Base-by-base conservation (phyloP, 37 sponge, comb jelly and placozoan species). In the Mnemiopsis leidyi region DNA sequence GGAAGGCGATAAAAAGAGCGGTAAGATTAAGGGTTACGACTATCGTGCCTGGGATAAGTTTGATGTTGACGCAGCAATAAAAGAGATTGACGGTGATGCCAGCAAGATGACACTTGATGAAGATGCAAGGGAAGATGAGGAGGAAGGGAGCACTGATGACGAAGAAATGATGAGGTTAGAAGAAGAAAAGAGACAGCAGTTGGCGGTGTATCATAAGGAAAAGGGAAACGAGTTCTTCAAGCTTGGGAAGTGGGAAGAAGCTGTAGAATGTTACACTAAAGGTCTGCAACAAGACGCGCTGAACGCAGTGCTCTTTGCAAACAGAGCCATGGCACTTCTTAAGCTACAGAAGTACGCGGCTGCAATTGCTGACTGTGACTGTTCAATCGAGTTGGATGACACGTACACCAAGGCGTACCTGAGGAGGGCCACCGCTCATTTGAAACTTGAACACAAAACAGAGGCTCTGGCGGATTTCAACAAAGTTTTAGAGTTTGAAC, bases 251-350 rank as follows among this genome's bases (percentile, higher is more conserved):
- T 95, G 93, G 85, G 96, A 96, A 73, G 95, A 94, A 0, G 99
- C 99, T 2, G 94, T 96, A 0, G 96, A 97, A 95, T 92, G 96
- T 76, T 98, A 98, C 93, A 94, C 95, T 0, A 76, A 33, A 35
- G 96, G 95, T 30, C 88, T 97, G 69, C 93, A 94, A 69, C 92
- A 95, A 82, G 97, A 97, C 93, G 96, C 97, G 24, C 36, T 28
- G 31, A 95, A 36, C 93, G 95, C 95, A 31, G 93, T 95, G 26
- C 76, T 97, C 36, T 95, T 94, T 28, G 96, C 97, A 23, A 98
- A 98, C 95, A 94, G 97, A 82, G 99, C 99, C 48, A 96, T 98
- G 96, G 99, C 99, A 18, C 94, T 96, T 0, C 82, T 98, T 76
- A 97, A 96, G 76, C 75, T 95, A 30, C 92, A 96, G 61, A 97